A percentile compares a stretch with the other conserved stretches of the same genome.
These are phyloP conservation scores for Lanius collurio DNA, from an alignment of 2,113 vertebrate genomes.

Conservation along the genomic window DNA sequence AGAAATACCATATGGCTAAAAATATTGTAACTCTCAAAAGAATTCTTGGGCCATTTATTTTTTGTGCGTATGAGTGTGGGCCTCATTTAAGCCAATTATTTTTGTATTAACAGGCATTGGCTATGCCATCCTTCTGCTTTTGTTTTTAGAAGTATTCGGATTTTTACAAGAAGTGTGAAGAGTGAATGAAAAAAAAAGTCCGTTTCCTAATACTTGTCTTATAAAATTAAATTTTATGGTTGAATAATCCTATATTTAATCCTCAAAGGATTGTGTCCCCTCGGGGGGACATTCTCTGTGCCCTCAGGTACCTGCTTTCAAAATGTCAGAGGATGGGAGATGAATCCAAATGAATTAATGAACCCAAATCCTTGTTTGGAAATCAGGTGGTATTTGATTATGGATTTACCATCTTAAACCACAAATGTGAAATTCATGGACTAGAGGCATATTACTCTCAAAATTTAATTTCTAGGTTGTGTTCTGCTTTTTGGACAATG, in stretches of 20 bases:
- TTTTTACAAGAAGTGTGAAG: slow-evolving; percentile 67
- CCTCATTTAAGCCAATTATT: slow-evolving; percentile 65
- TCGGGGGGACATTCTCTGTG: background rate
- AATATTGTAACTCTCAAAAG: slow-evolving; percentile 47
- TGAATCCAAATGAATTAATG: background rate
- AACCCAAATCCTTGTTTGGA: background rate
- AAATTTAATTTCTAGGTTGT: background rate
- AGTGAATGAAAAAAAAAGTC: slow-evolving; percentile 45
- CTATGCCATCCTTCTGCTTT: slow-evolving; percentile 60
- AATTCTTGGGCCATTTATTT: slow-evolving; percentile 45
- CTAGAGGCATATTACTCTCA: background rate
- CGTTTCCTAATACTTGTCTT: slow-evolving; percentile 4
- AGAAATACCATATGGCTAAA: slow-evolving; percentile 47
- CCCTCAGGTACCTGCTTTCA: background rate
- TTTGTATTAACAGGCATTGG: slow-evolving; percentile 55
- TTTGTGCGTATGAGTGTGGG: slow-evolving; percentile 17
- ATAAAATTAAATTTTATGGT: slow-evolving; percentile 59
- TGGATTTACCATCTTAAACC: background rate
- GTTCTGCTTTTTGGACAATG: background rate
- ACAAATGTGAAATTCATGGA: background rate
- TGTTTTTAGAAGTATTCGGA: slow-evolving; percentile 67
- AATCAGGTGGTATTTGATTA: background rate
- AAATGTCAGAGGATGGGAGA: background rate
- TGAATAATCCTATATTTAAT: slow-evolving; percentile 39
- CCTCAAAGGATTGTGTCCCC: background rate